Conservation (phyloP, 2,113 vertebrate species). For the Catharus minimus region DNA sequence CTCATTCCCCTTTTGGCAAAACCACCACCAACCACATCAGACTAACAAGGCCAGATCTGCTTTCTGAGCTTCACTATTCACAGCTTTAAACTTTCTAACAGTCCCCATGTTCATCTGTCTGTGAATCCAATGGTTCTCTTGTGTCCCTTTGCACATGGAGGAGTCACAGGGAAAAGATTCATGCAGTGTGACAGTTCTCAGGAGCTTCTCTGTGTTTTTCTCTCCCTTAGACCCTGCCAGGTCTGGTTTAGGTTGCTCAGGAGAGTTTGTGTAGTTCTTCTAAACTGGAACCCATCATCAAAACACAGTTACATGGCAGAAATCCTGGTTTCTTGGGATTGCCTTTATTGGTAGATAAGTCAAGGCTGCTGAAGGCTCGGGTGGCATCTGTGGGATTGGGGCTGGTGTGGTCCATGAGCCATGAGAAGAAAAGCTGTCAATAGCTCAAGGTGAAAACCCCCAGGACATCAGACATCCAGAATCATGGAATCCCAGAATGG, state of each 20-base stretch:
- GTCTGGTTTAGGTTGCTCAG: not conserved
- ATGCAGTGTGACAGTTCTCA: not conserved
- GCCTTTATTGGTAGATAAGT: not conserved
- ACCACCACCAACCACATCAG: not conserved
- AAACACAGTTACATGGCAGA: not conserved
- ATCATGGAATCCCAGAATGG: not conserved
- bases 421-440: not conserved
- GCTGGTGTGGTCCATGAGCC: not conserved
- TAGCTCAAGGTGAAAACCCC: not conserved
- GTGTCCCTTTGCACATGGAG: not conserved
- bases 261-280: not conserved
- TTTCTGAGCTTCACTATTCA: not conserved
- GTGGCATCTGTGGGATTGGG: not conserved
- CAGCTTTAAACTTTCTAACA: not conserved
- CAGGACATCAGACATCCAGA: not conserved
- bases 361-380: not conserved
- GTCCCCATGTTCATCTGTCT: not conserved
- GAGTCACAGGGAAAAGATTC: not conserved
- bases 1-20: not conserved
- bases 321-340: not conserved
- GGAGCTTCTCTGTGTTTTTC: rapidly evolving
- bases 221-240: not conserved
- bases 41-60: not conserved
- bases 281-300: not conserved
- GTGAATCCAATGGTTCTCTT: not conserved